Evolutionary conservation across 2,797 vertebrate genomes (phyloP), one percentile per base, ranked within the genome.

Genomic region (Pelodytes ibericus): DNA sequence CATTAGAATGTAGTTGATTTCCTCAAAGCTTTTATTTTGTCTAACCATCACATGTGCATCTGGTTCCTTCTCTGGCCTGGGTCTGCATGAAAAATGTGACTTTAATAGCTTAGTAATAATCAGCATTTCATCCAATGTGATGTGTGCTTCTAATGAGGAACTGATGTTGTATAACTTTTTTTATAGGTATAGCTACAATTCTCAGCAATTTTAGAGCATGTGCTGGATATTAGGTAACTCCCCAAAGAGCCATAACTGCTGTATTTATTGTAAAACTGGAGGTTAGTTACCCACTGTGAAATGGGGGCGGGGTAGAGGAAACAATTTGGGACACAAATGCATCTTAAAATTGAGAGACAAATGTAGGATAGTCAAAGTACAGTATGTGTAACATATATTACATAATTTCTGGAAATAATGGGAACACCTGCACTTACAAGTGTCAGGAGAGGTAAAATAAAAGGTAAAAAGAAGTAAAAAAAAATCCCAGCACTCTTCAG

Each of bases 211-310:
- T 33, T 68, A 39, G 1, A 68, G 64, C 69, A 77, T 64, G 26
- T 66, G 68, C 26, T 77, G 29, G 29, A 20, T 13, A 70, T 76
- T 53, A 71, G 9, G 11, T 57, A 44, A 63, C 4, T 44, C 49
- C 27, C 39, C 25, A 62, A 63, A 39, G 31, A 24, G 25, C 44
- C 57, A 15, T 13, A 30, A n/a, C 36, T 59, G 3, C 24, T 62
- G 24, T 63, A 29, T 31, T 47, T 25, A 65, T 24, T 65, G 25
- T 39, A 15, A 56, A 68, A 56, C 64, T 13, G 31, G 24, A n/a
- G 24, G 26, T 9, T 30, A 22, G 25, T 58, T 58, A 58, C 26
- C 62, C 25, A 26, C 15, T 58, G 30, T 57, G 62, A 16, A 10
- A n/a, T 2, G 16, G n/a, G n/a, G n/a, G n/a, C n/a, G n/a, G n/a